Evolutionary conservation across 2,113 vertebrate species (phyloP).

Genomic region (Meriones unguiculatus): DNA sequence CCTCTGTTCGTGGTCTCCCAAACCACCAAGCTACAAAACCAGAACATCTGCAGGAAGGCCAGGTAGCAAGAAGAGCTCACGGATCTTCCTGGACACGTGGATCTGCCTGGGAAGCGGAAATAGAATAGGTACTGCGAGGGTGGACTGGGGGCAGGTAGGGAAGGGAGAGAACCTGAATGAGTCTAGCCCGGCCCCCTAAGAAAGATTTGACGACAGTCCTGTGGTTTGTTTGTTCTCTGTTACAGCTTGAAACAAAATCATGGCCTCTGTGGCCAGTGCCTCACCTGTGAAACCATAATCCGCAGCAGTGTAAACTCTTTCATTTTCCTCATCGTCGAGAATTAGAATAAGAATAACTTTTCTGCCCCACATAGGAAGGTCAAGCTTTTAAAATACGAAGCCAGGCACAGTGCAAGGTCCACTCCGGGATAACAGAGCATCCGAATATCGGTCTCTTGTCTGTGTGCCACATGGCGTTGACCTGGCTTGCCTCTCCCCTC

Average conservation of each 20-base stretch:
- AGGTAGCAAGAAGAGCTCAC: background rate
- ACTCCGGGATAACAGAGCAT: too few relatives aligned
- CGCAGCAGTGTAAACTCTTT: background rate
- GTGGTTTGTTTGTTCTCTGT: background rate
- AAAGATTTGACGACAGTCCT: background rate
- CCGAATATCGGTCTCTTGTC: background rate
- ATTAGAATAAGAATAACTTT: background rate
- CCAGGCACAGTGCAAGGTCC: background rate
- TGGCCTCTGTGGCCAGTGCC: background rate
- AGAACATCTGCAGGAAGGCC: background rate
- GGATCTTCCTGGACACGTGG: background rate
- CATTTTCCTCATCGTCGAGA: constrained; percentile 23
- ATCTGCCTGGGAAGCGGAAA: background rate
- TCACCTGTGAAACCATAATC: background rate
- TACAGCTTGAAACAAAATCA: background rate
- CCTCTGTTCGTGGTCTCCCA: background rate
- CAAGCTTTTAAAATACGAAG: background rate
- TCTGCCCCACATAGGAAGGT: background rate
- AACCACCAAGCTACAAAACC: background rate
- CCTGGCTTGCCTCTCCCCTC: background rate
- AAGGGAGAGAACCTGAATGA: background rate
- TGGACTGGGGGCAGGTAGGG: background rate
- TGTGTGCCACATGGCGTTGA: too few relatives aligned
- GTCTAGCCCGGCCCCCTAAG: background rate
- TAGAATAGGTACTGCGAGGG: background rate